Evolutionary conservation across 2,888 invertebrate genomes (phyloP), one percentile per base, ranked within the genome.

Genomic region (Pterostichus niger): DNA sequence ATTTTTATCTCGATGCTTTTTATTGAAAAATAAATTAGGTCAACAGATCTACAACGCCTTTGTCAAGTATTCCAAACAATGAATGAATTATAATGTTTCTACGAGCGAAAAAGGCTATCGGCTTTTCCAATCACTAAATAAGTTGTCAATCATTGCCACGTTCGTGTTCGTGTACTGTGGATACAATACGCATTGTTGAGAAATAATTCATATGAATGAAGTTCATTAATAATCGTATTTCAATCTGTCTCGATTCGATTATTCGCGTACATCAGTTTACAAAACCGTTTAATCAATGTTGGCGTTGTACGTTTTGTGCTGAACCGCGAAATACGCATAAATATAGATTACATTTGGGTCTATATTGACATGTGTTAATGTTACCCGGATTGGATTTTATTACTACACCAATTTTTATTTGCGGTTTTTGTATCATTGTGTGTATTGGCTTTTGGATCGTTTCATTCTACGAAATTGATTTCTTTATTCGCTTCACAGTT

Each of bases 171-270:
- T 24, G 24, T 3, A 24, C 24, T 3, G 24, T 24, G 49, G 49
- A 31, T 33, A 64, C 64, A 64, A 64, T n/a, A 35, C 33, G 31
- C 33, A 40, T 68, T 68, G 68, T 40, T 68, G 40, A 40, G 68
- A 68, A 76, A 76, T 76, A 52, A 76, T 54, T 52, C 33, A 76
- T 54, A n/a, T 31, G 54, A 52, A 76, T 76, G 24, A 52, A 75
- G 15, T 54, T 56, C 77, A 56, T 52, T 77, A 54, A 35, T 35
- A 77, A 77, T 35, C 77, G 35, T 52, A 56, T 77, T 76, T 54
- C 56, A 73, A 77, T 77, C 33, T 77, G 40, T 13, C 54, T 56
- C 35, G 54, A 35, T 31, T 76, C 54, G 76, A 46, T 56, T 77
- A 77, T 54, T 54, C 35, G 33, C 35, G 31, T 15, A 35, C 54